phyloP scores from a whole-genome alignment of 2,113 vertebrate genomes.

The Cnemophilus loriae region DNA sequence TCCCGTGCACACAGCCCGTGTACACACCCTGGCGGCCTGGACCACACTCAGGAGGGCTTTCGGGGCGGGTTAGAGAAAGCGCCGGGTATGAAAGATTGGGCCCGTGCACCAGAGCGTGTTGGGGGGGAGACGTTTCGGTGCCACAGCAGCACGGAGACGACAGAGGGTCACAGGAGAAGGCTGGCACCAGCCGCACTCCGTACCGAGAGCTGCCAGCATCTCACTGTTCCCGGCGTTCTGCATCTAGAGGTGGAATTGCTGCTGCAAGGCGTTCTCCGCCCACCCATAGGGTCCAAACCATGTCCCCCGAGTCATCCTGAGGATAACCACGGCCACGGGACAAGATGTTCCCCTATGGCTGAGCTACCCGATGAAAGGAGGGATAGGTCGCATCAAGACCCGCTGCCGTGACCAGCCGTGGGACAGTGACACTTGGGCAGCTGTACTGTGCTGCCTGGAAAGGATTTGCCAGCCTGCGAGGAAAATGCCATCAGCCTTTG shows the following conservation, averaged over 20 bases:
- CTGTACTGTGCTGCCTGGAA: background rate
- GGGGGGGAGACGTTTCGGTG: background rate
- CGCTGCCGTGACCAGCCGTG: background rate
- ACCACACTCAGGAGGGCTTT: background rate
- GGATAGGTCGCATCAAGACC: background rate
- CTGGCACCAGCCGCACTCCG: background rate
- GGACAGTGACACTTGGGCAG: background rate
- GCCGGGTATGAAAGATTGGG: too few species aligned
- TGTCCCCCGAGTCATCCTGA: too few species aligned
- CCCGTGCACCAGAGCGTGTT: background rate
- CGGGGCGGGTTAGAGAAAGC: background rate
- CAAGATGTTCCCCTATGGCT: background rate
- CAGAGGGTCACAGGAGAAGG: background rate
- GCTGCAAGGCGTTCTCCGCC: background rate
- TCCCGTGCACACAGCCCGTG: background rate
- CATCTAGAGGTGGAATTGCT: background rate
- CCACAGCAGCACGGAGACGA: background rate
- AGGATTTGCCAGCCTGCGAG: background rate
- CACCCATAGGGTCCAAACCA: accelerated
- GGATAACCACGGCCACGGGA: background rate
- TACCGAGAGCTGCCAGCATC: background rate
- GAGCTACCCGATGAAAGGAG: too few species aligned
- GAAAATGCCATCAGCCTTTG: background rate
- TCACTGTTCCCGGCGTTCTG: background rate
- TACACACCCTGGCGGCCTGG: background rate